These are phyloP conservation scores for Diploptera punctata DNA, from an alignment of 2,888 invertebrate species.

Conservation along the genomic window DNA sequence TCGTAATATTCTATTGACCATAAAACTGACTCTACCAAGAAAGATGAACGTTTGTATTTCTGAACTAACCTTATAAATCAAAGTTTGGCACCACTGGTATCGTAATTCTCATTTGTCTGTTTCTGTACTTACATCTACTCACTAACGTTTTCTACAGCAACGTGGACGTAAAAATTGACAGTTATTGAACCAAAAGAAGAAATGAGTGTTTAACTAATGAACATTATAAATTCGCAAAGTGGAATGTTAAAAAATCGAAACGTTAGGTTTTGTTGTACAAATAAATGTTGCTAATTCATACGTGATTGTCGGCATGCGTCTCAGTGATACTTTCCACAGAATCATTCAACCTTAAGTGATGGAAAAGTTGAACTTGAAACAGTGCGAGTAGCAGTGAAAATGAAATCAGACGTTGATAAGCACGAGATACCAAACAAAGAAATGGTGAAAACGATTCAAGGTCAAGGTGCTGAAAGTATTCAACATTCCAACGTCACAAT, in stretches of 20 bases:
- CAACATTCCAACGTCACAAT: background rate
- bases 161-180: constrained; percentile 10
- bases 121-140: too few relatives aligned
- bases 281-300: constrained; percentile 3
- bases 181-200: background rate
- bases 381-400: background rate
- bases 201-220: background rate
- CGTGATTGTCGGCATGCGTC: background rate
- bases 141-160: background rate
- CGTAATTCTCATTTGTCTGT: too few relatives aligned
- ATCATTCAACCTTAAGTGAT: background rate
- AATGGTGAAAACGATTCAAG: background rate
- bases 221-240: background rate
- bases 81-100: too few relatives aligned
- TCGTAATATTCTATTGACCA: too few relatives aligned
- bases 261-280: background rate
- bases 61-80: too few relatives aligned
- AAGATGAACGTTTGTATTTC: too few relatives aligned
- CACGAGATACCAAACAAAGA: background rate
- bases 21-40: too few relatives aligned
- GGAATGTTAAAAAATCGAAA: background rate
- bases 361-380: background rate
- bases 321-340: background rate
- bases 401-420: background rate
- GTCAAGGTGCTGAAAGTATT: background rate